Conservation (phyloP, 2,797 vertebrate genomes). For the Xenentodon cancila region DNA sequence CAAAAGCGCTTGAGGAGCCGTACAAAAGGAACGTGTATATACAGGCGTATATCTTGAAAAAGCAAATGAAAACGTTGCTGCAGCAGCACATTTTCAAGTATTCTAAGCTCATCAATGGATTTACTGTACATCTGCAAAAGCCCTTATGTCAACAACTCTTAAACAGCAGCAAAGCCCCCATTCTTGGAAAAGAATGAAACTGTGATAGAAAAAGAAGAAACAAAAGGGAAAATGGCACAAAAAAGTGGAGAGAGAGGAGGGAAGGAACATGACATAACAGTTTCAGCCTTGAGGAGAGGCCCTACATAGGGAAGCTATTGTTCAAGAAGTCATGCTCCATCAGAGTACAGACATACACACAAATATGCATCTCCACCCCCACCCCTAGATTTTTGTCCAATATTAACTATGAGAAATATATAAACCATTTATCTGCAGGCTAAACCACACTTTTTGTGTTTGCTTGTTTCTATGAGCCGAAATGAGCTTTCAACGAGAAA, state of each 20-base stretch:
- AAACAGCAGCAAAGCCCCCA: constrained; percentile 17
- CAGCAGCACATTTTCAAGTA: background rate
- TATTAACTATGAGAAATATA: constrained; percentile 49
- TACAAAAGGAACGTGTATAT: background rate
- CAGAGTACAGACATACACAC: constrained; percentile 29
- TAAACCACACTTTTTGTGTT: constrained; percentile 16
- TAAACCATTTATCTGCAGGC: constrained; percentile 47
- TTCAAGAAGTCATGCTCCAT: constrained; percentile 45
- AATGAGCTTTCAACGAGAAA: no score
- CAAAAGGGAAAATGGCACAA: background rate
- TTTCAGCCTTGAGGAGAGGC: constrained; percentile 55
- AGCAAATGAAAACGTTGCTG: no score
- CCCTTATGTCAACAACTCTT: constrained; percentile 1
- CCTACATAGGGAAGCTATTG: constrained; percentile 68
- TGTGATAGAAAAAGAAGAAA: constrained; percentile 15
- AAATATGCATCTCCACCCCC: constrained; percentile 22
- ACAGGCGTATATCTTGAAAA: background rate
- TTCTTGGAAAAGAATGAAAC: constrained; percentile 31
- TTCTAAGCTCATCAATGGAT: background rate
- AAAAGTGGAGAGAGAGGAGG: constrained; percentile 2
- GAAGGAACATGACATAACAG: constrained; percentile 48
- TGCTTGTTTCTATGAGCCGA: no score
- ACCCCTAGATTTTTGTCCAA: constrained; percentile 1
- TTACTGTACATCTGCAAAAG: background rate
- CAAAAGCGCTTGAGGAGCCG: background rate